phyloP scores from a whole-genome alignment of 2,113 vertebrate species.

The Psettodes erumei region DNA sequence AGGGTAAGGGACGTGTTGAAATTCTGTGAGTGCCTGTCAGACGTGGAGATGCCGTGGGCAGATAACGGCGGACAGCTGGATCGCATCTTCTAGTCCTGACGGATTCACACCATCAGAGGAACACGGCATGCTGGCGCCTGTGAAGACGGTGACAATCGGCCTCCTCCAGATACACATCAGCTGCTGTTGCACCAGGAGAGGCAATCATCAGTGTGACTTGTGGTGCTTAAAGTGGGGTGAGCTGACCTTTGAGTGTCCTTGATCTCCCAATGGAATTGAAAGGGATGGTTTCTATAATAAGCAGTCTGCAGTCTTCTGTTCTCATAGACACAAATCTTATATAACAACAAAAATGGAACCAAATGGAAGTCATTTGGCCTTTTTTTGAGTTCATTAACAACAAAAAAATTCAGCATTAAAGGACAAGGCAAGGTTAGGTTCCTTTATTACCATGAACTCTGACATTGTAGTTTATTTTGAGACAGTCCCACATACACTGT shows the following conservation, averaged over 20 bases:
- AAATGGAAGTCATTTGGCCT: not conserved
- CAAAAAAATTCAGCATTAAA: not conserved
- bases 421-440: not conserved
- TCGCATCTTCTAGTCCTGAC: conserved; percentile 53
- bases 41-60: conserved; percentile 47
- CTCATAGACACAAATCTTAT: not conserved
- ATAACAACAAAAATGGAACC: not conserved
- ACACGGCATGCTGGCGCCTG: conserved; percentile 59
- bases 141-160: conserved; percentile 49
- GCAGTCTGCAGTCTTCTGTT: not conserved
- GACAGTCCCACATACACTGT: too few species aligned
- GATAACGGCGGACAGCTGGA: conserved; percentile 70
- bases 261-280: conserved; percentile 5
- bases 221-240: conserved; percentile 9
- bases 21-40: conserved; percentile 19
- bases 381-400: not conserved
- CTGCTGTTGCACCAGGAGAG: conserved; percentile 21
- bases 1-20: too few species aligned
- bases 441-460: too few species aligned
- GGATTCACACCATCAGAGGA: conserved; percentile 71
- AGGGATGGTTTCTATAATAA: conserved; percentile 7
- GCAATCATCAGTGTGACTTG: conserved; percentile 3
- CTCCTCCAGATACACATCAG: conserved; percentile 46
- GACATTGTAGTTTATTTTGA: too few species aligned
- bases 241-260: conserved; percentile 19